Percentiles rank a stretch among this genome's conserved stretches.
phyloP scores from a whole-genome alignment of 2,113 vertebrate species.

The Apus apus region DNA sequence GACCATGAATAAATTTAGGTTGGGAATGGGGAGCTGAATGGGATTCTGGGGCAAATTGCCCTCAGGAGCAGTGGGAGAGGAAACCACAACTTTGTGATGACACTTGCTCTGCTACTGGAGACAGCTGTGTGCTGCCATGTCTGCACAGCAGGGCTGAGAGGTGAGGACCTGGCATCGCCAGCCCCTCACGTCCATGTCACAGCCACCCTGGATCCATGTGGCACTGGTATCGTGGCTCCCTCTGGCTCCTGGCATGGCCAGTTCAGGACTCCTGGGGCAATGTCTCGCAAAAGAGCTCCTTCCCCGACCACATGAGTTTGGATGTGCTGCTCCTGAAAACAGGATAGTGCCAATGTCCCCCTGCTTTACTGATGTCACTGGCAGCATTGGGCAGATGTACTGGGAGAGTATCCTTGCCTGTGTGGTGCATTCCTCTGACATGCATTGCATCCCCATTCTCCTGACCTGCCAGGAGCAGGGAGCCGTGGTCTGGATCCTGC shows the following conservation, averaged over 20 bases:
- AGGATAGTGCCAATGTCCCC: neutral
- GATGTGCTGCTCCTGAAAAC: neutral
- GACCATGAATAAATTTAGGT: constrained; percentile 51
- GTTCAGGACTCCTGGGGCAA: neutral
- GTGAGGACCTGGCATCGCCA: neutral
- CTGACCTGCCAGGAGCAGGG: neutral
- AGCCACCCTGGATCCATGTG: neutral
- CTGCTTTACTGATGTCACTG: neutral
- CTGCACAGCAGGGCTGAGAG: fast-evolving
- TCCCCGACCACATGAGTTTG: neutral
- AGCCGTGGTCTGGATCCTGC: neutral
- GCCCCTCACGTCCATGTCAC: neutral
- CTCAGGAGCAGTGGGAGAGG: neutral
- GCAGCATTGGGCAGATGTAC: neutral
- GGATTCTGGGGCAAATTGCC: neutral
- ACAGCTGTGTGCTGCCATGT: neutral
- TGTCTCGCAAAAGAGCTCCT: neutral
- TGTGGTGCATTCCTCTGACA: fast-evolving
- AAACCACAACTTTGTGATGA: neutral
- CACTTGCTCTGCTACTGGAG: neutral
- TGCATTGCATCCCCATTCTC: neutral
- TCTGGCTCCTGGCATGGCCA: neutral
- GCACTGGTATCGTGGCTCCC: neutral
- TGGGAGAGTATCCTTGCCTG: neutral
- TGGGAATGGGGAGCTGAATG: constrained; percentile 17